Conservation (phyloP, 2,888 invertebrate species). For the Ypsolopha scabrella region DNA sequence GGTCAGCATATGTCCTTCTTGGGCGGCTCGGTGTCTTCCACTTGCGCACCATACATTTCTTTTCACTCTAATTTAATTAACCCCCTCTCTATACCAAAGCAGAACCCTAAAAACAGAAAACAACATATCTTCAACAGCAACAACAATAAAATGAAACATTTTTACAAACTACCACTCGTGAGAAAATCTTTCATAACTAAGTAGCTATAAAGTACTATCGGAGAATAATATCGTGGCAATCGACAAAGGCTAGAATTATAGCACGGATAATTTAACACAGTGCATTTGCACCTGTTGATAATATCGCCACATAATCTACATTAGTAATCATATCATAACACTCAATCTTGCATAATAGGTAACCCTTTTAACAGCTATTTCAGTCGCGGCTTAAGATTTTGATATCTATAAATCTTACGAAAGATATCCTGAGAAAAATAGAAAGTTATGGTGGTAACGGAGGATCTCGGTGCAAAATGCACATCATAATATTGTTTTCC, state of each 20-base stretch:
- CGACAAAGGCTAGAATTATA: conserved; percentile 8
- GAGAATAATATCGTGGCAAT: neutral
- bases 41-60: too few relatives aligned
- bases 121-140: neutral
- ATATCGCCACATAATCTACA: conserved; percentile 20
- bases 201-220: neutral
- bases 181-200: neutral
- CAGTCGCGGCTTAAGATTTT: too few relatives aligned
- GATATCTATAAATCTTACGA: too few relatives aligned
- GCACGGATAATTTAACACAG: conserved; percentile 11
- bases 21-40: too few relatives aligned
- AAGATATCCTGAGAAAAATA: too few relatives aligned
- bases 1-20: too few relatives aligned
- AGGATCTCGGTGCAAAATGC: too few relatives aligned
- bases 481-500: too few relatives aligned
- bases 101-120: neutral
- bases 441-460: too few relatives aligned
- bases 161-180: neutral
- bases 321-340: conserved; percentile 20
- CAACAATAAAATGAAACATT: neutral
- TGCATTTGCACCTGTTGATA: conserved; percentile 17
- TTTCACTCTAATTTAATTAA: too few relatives aligned
- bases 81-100: too few relatives aligned
- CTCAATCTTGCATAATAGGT: neutral
- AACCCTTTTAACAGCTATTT: neutral